A percentile compares a stretch with the other conserved stretches of the same genome.
Conservation (phyloP, 2,797 vertebrate species). For the Hypotaenidia philippensis region DNA sequence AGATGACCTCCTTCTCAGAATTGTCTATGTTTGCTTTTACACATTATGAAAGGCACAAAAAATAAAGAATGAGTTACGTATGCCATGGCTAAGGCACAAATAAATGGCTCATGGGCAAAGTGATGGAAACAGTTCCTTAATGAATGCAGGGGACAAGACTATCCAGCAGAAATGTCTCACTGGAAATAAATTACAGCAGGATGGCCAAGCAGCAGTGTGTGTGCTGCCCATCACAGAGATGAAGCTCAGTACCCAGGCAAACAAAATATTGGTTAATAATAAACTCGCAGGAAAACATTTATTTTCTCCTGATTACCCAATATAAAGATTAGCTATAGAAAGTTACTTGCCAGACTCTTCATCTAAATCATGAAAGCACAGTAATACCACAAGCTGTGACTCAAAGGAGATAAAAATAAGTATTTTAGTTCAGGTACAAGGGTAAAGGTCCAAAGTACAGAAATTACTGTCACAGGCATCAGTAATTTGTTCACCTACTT, state of each 20-base stretch:
- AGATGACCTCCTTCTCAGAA: neutral
- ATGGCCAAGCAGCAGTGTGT: accelerated
- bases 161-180: neutral
- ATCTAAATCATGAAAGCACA: neutral
- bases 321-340: neutral
- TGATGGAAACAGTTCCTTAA: neutral
- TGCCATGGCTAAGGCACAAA: neutral
- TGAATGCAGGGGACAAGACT: neutral
- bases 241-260: neutral
- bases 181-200: neutral
- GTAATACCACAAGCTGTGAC: neutral
- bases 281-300: neutral
- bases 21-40: neutral
- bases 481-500: neutral
- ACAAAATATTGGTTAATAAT: neutral
- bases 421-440: neutral
- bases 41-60: neutral
- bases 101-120: neutral
- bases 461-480: neutral
- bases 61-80: neutral
- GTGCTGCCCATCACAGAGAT: neutral
- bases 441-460: neutral
- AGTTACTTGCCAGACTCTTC: neutral
- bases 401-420: neutral
- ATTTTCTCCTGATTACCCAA: neutral